phyloP scores from a whole-genome alignment of 2,113 vertebrate species.

The Ctenomys sociabilis region DNA sequence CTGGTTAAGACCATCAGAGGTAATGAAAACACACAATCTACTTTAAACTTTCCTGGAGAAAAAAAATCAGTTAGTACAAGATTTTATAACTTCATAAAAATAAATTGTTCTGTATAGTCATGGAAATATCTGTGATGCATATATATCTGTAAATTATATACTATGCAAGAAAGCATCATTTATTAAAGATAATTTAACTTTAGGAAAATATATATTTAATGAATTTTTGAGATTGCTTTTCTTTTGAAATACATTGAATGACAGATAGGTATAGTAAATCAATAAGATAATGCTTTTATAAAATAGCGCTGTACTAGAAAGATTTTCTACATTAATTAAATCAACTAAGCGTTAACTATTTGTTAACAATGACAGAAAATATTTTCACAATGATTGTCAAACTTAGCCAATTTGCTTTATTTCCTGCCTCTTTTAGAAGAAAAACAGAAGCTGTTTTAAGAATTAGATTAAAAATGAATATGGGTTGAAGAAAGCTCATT shows the following conservation, averaged over 20 bases:
- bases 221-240: neutral
- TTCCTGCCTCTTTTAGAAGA: neutral
- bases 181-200: neutral
- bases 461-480: slow-evolving; percentile 1
- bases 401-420: neutral
- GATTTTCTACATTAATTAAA: neutral
- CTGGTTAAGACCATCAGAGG: neutral
- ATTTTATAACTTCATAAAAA: neutral
- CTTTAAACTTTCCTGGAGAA: neutral
- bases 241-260: neutral
- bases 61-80: neutral
- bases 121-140: neutral
- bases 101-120: neutral
- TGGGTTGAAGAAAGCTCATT: neutral
- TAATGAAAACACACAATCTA: neutral
- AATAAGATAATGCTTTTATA: neutral
- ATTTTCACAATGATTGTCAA: neutral
- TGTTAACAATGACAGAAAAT: neutral
- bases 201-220: neutral
- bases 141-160: neutral
- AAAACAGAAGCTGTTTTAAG: neutral
- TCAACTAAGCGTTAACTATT: neutral
- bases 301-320: neutral
- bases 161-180: neutral
- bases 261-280: neutral